Percentiles rank a stretch among this genome's conserved stretches.
These are phyloP conservation scores for Pogonomyrmex barbatus DNA, from an alignment of 1,140 invertebrate genomes.

Conservation along the genomic window DNA sequence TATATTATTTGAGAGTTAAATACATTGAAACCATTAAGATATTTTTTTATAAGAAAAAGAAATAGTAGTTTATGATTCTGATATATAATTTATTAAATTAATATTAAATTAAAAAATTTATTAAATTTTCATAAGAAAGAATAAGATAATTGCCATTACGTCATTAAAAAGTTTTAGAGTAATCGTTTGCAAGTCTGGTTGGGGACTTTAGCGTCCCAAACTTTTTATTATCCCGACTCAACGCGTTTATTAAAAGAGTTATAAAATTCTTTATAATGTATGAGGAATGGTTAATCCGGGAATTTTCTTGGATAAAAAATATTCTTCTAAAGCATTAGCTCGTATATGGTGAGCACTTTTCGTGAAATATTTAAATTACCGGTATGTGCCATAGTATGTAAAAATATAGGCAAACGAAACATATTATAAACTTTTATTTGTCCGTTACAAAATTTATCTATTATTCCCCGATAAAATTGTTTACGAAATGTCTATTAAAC, in stretches of 20 bases:
- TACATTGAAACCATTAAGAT: background rate
- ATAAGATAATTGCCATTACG: background rate
- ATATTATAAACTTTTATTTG: background rate
- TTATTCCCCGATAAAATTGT: constrained; percentile 15
- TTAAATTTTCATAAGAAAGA: background rate
- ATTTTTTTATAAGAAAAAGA: background rate
- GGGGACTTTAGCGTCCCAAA: constrained; percentile 6
- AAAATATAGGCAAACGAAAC: background rate
- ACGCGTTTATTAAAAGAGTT: constrained; percentile 6
- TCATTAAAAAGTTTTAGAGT: constrained; percentile 2
- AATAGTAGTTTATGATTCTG: background rate
- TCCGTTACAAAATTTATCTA: background rate
- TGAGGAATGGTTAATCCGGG: constrained; percentile 7
- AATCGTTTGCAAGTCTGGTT: constrained; percentile 1
- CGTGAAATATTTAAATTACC: constrained; percentile 17
- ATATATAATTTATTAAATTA: background rate
- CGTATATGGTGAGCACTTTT: constrained; percentile 2
- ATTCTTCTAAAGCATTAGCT: background rate
- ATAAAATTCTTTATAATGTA: constrained; percentile 6
- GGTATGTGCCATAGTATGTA: background rate
- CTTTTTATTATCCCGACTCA: constrained; percentile 10
- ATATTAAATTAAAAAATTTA: background rate
- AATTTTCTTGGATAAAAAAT: constrained; percentile 30
- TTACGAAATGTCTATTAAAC: background rate
- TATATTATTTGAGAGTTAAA: background rate